Percentiles rank a stretch among this genome's conserved stretches.
Evolutionary conservation across 2,113 vertebrate species (phyloP).

Genomic region (Pachyramphus minor): DNA sequence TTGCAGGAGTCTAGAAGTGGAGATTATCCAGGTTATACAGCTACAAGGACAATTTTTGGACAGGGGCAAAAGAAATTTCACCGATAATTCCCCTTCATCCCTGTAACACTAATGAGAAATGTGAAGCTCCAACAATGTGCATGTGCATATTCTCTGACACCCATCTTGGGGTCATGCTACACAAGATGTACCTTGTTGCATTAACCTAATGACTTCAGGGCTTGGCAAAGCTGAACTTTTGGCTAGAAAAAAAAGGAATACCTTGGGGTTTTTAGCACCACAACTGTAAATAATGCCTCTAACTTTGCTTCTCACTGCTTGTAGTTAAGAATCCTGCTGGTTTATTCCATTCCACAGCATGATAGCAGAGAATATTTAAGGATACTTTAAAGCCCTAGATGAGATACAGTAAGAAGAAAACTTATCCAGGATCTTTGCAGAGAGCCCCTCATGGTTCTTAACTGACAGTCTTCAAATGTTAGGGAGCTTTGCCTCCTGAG

Average conservation of each 20-base stretch:
- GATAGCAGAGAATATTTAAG: neutral
- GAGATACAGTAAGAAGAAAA: neutral
- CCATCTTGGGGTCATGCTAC: neutral
- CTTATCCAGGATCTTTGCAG: neutral
- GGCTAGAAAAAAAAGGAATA: neutral
- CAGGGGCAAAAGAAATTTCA: conserved; percentile 19
- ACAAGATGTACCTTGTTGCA: neutral
- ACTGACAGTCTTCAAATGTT: neutral
- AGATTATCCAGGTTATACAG: neutral
- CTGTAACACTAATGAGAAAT: conserved; percentile 1
- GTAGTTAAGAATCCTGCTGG: neutral
- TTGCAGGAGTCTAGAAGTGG: conserved; percentile 42
- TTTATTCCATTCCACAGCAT: neutral
- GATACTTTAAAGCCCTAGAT: neutral
- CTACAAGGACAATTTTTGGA: conserved; percentile 42
- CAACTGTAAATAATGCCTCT: neutral
- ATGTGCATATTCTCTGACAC: neutral
- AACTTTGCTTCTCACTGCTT: neutral
- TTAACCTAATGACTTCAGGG: neutral
- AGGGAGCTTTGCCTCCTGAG: neutral
- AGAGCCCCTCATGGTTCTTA: neutral
- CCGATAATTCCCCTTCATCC: neutral
- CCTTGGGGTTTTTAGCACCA: neutral
- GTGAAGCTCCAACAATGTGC: neutral
- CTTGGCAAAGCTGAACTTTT: neutral